Conservation (phyloP, 2,888 invertebrate genomes). For the Dicranocentrus wangi region DNA sequence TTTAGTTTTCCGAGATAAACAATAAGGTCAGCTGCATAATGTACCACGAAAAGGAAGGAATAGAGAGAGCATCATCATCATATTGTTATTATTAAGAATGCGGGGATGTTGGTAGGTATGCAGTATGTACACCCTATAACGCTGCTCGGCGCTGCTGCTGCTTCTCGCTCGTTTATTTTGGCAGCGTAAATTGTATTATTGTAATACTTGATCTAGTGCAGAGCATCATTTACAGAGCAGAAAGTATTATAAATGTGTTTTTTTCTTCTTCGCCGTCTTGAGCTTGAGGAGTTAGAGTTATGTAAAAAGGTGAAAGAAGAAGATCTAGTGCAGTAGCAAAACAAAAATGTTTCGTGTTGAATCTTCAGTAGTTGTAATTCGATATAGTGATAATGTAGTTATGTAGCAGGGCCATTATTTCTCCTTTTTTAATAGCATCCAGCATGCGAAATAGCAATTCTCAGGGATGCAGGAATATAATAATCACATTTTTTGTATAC, state of each 20-base stretch:
- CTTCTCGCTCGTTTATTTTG: background rate
- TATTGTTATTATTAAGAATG: too few relatives aligned
- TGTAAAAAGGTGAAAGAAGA: background rate
- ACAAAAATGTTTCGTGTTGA: background rate
- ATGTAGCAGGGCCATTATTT: background rate
- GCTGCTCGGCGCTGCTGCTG: too few relatives aligned
- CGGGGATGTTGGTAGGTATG: too few relatives aligned
- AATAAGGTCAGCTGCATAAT: slow-evolving; percentile 31
- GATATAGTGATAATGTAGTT: background rate
- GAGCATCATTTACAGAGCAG: slow-evolving; percentile 45
- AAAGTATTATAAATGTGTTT: background rate
- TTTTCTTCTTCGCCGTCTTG: background rate
- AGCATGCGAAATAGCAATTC: background rate
- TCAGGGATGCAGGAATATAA: background rate
- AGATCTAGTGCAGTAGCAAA: slow-evolving; percentile 6
- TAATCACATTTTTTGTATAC: background rate
- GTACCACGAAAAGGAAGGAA: too few relatives aligned
- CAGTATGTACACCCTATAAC: too few relatives aligned
- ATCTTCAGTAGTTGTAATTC: background rate
- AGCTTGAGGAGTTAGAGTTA: background rate
- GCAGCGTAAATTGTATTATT: background rate
- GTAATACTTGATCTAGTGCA: background rate
- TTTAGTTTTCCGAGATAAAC: slow-evolving; percentile 27
- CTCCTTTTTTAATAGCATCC: slow-evolving; percentile 5
- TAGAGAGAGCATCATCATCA: too few relatives aligned